Evolutionary conservation across 2,888 invertebrate genomes (phyloP), one percentile per base, ranked within the genome.

Genomic region (Cryptus armator): DNA sequence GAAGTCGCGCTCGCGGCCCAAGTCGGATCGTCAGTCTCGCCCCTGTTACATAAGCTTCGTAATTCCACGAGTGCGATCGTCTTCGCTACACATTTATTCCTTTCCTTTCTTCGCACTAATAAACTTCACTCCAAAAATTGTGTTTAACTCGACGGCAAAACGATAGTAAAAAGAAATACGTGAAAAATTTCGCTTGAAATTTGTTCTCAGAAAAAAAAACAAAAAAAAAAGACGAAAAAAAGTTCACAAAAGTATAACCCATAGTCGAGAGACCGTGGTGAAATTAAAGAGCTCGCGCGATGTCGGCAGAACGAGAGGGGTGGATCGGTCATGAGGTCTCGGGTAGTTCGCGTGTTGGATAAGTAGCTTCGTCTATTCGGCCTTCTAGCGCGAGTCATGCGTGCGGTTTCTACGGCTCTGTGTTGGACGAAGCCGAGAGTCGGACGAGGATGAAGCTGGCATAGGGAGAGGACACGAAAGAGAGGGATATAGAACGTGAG

Each of bases 41-140:
- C 84, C 67, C 77, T 68, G 78, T 87, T 87, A 87, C 85, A 86
- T 87, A 87, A 87, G 79, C 74, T 64, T 56, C 75, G 77, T 67
- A 51, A 81, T 84, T 86, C 76, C 86, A 75, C 71, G 68, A 75
- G 64, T 76, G 72, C 77, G 66, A 72, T 72, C 48, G 71, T 46
- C 72, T 66, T n/a, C 12, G 59, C 24, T 12, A 24, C 12, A 24
- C 12, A 10, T 19, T 24, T 10, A 19, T 56, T 56, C 29, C 29
- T n/a, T n/a, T 48, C 3, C 14, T 24, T 24, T 24, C 24, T 24
- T 24, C 12, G 48, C 48, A 48, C 37, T 37, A 7, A 48, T 48
- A 48, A 48, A 10, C 12, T 48, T n/a, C 12, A 48, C 48, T 48
- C 48, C 10, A 56, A 4, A 19, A 19, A 56, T 10, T 3, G 9